phyloP scores from a whole-genome alignment of 2,888 invertebrate genomes.

The Lasius platythorax region DNA sequence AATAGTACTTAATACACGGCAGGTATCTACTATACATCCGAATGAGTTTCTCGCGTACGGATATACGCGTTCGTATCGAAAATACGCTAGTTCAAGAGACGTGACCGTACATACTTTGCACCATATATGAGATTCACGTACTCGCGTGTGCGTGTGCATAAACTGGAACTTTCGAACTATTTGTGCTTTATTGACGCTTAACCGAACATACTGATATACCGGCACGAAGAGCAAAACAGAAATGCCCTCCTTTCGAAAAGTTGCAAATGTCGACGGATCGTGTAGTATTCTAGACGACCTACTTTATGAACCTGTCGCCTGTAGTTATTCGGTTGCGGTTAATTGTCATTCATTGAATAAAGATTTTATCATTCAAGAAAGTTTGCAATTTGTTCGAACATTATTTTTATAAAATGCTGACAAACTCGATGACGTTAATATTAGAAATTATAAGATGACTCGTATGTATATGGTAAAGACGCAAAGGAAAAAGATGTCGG shows the following conservation, averaged over 20 bases:
- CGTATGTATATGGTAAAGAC: neutral
- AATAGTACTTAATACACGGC: neutral
- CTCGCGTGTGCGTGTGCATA: conserved; percentile 40
- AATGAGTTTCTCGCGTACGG: conserved; percentile 46
- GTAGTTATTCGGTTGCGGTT: conserved; percentile 40
- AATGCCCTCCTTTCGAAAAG: conserved; percentile 53
- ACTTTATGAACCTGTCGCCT: conserved; percentile 44
- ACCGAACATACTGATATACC: conserved; percentile 63
- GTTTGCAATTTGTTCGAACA: conserved; percentile 25
- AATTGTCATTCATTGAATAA: conserved; percentile 52
- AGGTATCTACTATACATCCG: neutral
- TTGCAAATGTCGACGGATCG: conserved; percentile 46
- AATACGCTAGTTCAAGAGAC: conserved; percentile 28
- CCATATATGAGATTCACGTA: conserved; percentile 43
- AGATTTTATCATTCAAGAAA: conserved; percentile 42
- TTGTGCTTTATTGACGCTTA: conserved; percentile 71
- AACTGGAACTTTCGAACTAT: conserved; percentile 64
- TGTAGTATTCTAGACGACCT: conserved; percentile 52
- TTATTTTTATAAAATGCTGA: neutral
- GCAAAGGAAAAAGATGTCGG: conserved; percentile 10
- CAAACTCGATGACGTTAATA: conserved; percentile 14
- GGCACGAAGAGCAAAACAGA: conserved; percentile 62
- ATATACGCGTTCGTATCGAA: conserved; percentile 44
- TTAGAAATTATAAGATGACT: conserved; percentile 3
- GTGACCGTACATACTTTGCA: conserved; percentile 47